Base-by-base conservation (phyloP, 2,888 invertebrate species). In the Tetanocera ferruginea region DNA sequence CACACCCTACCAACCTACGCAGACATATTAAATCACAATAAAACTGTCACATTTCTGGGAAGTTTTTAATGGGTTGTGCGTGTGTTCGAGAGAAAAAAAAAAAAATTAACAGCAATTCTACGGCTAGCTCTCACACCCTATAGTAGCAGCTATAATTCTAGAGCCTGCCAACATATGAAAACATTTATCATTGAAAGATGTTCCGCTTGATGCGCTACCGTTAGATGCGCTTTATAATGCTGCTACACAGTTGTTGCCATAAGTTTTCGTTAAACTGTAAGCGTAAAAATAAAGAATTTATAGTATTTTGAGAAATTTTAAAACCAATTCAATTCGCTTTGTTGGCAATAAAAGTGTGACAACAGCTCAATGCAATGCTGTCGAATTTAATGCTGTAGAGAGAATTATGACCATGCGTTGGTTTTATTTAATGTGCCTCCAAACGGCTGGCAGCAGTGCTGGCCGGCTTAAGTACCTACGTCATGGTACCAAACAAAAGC, bases 21-120 rank as follows among this genome's bases (percentile, higher is more conserved):
- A 31, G 23, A 23, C 52, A 55, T 51, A 67, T 67, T 66, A 75
- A 67, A 66, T 66, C 55, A 66, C 66, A 34, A 37, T 51, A 75
- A 67, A 75, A 72, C 57, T 72, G 72, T 57, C 37, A 72, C 43
- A 34, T 34, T 72, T 55, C 37, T 60, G 57, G n/a, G 28, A 69
- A 69, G 52, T 49, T 69, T 69, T 69, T 69, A 69, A 49, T 34
- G 19, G 69, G 49, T 51, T 69, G 23, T 31, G 34, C 31, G 31
- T 28, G 31, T 31, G 31, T 31, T n/a, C 8, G 14, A 64, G 28
- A 14, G 34, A 5, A 62, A 62, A 2, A 62, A 62, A 37, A 37
- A 4, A 37, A 37, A 6, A 37, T 8, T 8, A 37, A 1, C 43
- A 43, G 3, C 43, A 43, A 43, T 11, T 11, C 43, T 43, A 43